Evolutionary conservation across 2,113 vertebrate genomes (phyloP).

Genomic region (Oryzias curvinotus): DNA sequence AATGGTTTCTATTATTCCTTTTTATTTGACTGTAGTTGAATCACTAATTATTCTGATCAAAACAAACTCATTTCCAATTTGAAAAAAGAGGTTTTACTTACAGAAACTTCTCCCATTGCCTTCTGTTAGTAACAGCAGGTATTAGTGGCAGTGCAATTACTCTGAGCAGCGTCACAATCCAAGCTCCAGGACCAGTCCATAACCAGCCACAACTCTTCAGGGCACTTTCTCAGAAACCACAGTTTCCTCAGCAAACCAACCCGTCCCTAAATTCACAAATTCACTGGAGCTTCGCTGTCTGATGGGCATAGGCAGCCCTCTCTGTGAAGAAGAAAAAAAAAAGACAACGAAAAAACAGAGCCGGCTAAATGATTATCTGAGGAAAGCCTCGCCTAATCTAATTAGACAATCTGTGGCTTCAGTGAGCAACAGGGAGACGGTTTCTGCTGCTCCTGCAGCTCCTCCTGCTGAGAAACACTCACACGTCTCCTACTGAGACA

Average conservation of each 20-base stretch:
- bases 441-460: constrained; percentile 39
- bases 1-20: too few relatives aligned
- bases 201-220: constrained; percentile 32
- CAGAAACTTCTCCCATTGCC: constrained; percentile 65
- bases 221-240: constrained; percentile 21
- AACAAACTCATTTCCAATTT: not conserved
- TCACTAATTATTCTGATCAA: not conserved
- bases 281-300: constrained; percentile 80
- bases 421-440: constrained; percentile 52
- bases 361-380: constrained; percentile 87
- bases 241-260: constrained; percentile 44
- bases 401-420: constrained; percentile 83
- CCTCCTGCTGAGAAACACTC: constrained; percentile 36
- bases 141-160: constrained; percentile 54
- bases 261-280: constrained; percentile 19
- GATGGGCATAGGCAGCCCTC: constrained; percentile 64
- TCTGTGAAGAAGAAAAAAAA: constrained; percentile 72
- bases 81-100: constrained; percentile 58
- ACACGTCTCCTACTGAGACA: constrained; percentile 1
- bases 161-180: constrained; percentile 40
- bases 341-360: constrained; percentile 37
- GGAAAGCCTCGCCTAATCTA: constrained; percentile 90
- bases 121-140: constrained; percentile 63
- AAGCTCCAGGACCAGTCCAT: constrained; percentile 57
- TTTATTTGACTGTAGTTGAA: too few relatives aligned